Base-by-base conservation (phyloP, 1,140 invertebrate genomes). In the Drosophila equinoxialis region DNA sequence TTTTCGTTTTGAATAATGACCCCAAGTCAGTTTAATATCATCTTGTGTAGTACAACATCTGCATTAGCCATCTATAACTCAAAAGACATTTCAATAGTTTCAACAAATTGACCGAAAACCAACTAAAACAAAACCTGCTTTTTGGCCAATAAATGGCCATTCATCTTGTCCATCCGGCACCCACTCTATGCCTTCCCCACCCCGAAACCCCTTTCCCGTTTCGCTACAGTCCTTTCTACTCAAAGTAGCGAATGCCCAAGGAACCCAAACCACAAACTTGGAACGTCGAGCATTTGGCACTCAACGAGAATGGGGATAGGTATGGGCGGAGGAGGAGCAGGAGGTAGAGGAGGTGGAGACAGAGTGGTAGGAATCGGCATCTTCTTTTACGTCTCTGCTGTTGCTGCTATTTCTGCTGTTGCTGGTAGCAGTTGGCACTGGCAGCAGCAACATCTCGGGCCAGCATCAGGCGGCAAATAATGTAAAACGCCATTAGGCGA, bases 401-500 rank as follows among this genome's bases (percentile, higher is more conserved):
- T 73, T 81, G 71, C 83, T 86, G 83, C 20, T 23, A 23, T 23
- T 23, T 51, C 45, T 51, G 58, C 68, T 68, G 81, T 73, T 81
- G 71, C 83, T 86, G 83, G 84, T 77, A 87, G 77, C 83, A 87
- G 80, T 89, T 89, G 82, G 84, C 69, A 55, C 30, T 77, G 76
- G 84, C 81, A 82, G 77, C 75, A 73, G 57, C 74, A 59, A 51
- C 74, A 68, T 51, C 45, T 65, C 68, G 71, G 37, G 59, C 64
- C 77, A 72, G 87, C 90, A 91, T 85, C 90, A 91, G 90, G 85
- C 90, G 90, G 90, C 86, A 91, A 91, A 91, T 91, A 91, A 91
- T 91, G 90, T 84, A 91, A 91, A 91, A 91, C 86, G 90, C 90
- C 90, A 91, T 91, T 91, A 91, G 90, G 90, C 87, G 90, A 91